Base-by-base conservation (phyloP, 2,888 invertebrate genomes). In the Lepas anatifera region DNA sequence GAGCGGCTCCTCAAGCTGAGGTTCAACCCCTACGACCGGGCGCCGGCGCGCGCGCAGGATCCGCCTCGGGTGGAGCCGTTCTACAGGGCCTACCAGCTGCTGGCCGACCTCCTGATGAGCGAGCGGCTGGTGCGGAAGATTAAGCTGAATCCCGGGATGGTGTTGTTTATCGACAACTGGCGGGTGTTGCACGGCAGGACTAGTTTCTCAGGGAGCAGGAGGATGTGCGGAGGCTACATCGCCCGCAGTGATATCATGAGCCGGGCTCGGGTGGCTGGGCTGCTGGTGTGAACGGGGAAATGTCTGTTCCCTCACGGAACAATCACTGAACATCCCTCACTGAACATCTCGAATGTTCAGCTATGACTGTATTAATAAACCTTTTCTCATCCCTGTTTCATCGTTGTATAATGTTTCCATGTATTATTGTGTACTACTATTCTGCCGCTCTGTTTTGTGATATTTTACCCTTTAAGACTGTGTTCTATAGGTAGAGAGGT, bases 121-220 rank as follows among this genome's bases (percentile, higher is more conserved):
- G 41, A 16, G 27, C 35, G 18, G 18, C 39, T 29, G 27, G n/a
- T 64, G 70, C 22, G 75, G 68, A 75, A 76, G 76, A 70, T 80
- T 18, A 75, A 75, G 43, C 75, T 82, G 32, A 77, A 77, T 52
- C 89, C 90, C 70, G 91, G 91, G 32, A 84, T 83, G 22, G 85
- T 90, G 16, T 80, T 90, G 73, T 85, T 87, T 68, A 84, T 90
- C 75, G 89, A 92, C 77, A 92, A 92, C 80, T 91, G 89, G 85
- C 82, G 92, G 69, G 82, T 90, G 1, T 79, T 90, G 2, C 92
- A 92, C 75, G 91, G 90, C 0, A 82, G 91, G 67, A 83, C 84
- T 1, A 83, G 83, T 0, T 92, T 88, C 77, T 83, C 84, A 0
- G 91, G 91, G 0, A 80, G 79, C 11, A 83, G 92, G 52, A 80